A percentile compares a stretch with the other conserved stretches of the same genome.
Conservation (phyloP, 2,113 vertebrate species). For the Oenanthe melanoleuca region DNA sequence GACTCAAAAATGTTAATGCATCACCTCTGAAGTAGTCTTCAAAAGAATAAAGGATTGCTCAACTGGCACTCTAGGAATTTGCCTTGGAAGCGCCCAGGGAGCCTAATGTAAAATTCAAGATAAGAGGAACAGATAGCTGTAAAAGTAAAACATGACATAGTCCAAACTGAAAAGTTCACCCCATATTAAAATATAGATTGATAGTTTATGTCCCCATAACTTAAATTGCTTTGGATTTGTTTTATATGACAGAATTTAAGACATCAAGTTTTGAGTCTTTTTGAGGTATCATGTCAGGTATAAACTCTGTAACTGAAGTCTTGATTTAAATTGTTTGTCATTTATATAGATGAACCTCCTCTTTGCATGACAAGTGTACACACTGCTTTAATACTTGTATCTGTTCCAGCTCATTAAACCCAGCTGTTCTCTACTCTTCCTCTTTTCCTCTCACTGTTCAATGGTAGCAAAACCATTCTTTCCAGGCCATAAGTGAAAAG, state of each 20-base stretch:
- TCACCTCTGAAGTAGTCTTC: background rate
- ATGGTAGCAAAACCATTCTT: background rate
- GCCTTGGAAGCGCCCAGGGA: background rate
- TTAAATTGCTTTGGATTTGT: background rate
- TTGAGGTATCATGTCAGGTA: background rate
- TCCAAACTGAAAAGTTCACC: background rate
- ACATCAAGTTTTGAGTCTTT: background rate
- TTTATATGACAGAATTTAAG: background rate
- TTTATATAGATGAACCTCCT: background rate
- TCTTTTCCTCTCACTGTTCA: background rate
- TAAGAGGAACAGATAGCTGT: background rate
- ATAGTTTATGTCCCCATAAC: background rate
- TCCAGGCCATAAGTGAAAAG: background rate
- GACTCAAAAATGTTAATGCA: background rate
- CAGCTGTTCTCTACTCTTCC: constrained; percentile 34
- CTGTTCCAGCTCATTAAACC: constrained; percentile 50
- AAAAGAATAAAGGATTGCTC: background rate
- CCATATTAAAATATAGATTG: background rate
- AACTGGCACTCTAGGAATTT: background rate
- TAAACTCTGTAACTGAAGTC: background rate
- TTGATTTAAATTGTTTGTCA: background rate
- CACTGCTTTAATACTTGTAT: background rate
- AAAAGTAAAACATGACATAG: background rate
- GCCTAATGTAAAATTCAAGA: background rate
- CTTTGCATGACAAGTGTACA: background rate